Evolutionary conservation across 2,888 invertebrate genomes (phyloP).

Genomic region (Meteorus colon): DNA sequence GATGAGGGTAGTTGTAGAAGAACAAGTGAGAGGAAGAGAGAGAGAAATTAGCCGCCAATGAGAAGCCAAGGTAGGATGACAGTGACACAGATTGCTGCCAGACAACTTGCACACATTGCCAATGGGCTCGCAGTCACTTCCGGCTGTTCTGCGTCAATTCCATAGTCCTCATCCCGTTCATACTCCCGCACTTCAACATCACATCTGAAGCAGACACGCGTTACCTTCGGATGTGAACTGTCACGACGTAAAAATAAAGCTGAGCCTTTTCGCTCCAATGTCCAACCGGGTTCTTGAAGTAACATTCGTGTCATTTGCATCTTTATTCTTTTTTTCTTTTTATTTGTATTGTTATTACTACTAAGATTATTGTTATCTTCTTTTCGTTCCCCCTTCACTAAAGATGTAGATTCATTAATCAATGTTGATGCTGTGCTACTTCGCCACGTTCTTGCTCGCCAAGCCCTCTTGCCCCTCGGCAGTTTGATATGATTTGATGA

Average conservation of each 20-base stretch:
- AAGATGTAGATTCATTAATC: not conserved
- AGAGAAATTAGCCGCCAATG: constrained; percentile 67
- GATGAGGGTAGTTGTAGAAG: too few species aligned
- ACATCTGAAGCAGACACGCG: constrained; percentile 75
- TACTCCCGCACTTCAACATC: constrained; percentile 77
- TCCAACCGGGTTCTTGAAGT: constrained; percentile 71
- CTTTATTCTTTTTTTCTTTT: not conserved
- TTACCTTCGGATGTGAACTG: constrained; percentile 64
- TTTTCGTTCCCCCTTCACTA: not conserved
- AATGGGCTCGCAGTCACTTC: constrained; percentile 66
- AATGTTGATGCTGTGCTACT: not conserved
- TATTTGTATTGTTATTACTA: constrained; percentile 12
- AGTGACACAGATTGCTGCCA: constrained; percentile 75
- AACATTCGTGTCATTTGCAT: constrained; percentile 68
- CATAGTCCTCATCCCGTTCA: constrained; percentile 74
- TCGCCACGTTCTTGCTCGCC: constrained; percentile 19
- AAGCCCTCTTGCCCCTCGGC: constrained; percentile 20
- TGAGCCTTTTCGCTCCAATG: constrained; percentile 68
- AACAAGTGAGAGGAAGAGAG: not conserved
- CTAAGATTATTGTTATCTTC: not conserved
- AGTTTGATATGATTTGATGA: constrained; percentile 2
- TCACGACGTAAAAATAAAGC: constrained; percentile 66
- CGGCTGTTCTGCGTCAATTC: constrained; percentile 68
- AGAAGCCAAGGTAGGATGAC: constrained; percentile 75
- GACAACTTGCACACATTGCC: constrained; percentile 75